Evolutionary conservation across 1,140 invertebrate genomes (phyloP).

Genomic region (Drosophila tani): DNA sequence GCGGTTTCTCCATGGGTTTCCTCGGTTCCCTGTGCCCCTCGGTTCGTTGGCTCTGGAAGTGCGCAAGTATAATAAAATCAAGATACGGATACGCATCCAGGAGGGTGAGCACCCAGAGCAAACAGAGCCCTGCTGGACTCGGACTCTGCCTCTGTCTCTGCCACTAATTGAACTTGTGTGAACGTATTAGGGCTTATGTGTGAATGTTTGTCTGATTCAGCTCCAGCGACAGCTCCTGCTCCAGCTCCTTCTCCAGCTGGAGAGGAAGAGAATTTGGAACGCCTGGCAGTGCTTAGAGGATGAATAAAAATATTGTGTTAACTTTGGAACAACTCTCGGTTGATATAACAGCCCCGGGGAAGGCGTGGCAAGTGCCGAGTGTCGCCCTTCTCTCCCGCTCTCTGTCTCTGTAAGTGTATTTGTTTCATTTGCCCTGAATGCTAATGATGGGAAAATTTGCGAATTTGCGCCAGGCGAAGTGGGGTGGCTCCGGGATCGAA

Average conservation of each 20-base stretch:
- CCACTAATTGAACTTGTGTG: constrained; percentile 81
- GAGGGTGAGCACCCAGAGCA: constrained; percentile 9
- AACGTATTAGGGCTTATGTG: constrained; percentile 78
- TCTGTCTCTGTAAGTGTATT: constrained; percentile 62
- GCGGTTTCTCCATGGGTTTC: constrained; percentile 50
- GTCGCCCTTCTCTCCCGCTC: constrained; percentile 37
- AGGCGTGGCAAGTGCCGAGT: constrained; percentile 34
- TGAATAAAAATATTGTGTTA: constrained; percentile 83
- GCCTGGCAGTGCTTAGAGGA: constrained; percentile 66
- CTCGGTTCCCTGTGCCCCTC: constrained; percentile 8
- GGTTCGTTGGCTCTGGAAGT: constrained; percentile 48
- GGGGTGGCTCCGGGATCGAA: constrained; percentile 44
- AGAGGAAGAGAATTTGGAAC: constrained; percentile 8
- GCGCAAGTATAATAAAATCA: constrained; percentile 81
- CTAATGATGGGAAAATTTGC: constrained; percentile 83
- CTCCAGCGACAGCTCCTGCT: neutral
- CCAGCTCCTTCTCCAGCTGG: neutral
- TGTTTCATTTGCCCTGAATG: constrained; percentile 83
- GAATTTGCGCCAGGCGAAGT: constrained; percentile 66
- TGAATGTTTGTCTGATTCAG: constrained; percentile 60
- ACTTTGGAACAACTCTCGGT: constrained; percentile 66
- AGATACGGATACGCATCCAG: constrained; percentile 57
- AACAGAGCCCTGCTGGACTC: constrained; percentile 1
- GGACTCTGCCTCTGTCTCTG: constrained; percentile 29
- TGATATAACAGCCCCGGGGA: constrained; percentile 44